These are phyloP conservation scores for Platygyra sinensis DNA, from an alignment of 64 coral and sea anemone species.

Conservation along the genomic window DNA sequence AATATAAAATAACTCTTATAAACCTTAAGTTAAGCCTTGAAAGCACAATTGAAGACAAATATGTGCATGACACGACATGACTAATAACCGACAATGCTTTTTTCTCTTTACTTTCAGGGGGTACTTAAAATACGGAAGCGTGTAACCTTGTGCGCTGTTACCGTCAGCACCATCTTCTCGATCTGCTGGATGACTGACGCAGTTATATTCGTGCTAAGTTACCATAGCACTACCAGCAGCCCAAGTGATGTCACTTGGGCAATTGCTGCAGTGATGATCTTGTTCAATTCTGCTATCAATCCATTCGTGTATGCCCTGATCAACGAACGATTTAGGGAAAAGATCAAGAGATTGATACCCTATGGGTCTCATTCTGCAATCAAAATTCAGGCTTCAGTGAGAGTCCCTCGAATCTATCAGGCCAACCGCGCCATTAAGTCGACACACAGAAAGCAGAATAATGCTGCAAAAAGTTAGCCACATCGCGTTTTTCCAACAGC, in stretches of 20 bases:
- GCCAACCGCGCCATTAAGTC: too few species aligned
- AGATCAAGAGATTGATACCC: background rate
- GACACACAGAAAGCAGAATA: too few species aligned
- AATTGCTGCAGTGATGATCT: background rate
- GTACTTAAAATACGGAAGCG: background rate
- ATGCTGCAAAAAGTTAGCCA: too few species aligned
- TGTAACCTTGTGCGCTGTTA: background rate
- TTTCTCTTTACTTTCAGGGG: background rate
- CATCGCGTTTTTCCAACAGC: too few species aligned
- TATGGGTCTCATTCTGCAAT: background rate
- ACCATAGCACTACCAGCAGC: background rate
- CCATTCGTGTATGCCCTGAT: constrained; percentile 2
- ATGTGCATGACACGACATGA: too few species aligned
- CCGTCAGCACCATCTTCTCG: background rate
- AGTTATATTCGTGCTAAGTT: background rate
- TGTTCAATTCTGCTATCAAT: constrained; percentile 6
- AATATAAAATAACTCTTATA: too few species aligned
- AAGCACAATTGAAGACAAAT: too few species aligned
- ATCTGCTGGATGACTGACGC: background rate
- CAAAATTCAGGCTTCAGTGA: too few species aligned
- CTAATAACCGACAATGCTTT: background rate
- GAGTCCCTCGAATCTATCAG: too few species aligned
- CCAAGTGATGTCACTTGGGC: background rate
- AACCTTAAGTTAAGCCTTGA: too few species aligned
- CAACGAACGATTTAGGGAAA: background rate